Evolutionary conservation across 2,888 invertebrate genomes (phyloP).

Genomic region (Parnassius glacialis): DNA sequence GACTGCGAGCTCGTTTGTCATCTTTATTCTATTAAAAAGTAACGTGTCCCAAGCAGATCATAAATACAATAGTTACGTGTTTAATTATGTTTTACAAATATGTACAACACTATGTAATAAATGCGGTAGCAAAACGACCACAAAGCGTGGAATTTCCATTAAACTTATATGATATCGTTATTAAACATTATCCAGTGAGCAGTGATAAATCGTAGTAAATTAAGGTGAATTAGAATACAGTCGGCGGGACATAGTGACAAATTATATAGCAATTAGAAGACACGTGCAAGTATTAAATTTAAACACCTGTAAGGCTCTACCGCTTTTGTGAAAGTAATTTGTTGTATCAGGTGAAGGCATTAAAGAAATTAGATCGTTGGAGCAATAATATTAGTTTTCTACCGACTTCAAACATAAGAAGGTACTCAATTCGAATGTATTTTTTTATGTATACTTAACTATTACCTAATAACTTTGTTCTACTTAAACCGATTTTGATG

Average conservation of each 20-base stretch:
- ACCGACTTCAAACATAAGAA: too few relatives aligned
- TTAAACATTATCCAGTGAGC: conserved; percentile 15
- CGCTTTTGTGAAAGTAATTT: conserved; percentile 32
- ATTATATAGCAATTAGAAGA: conserved; percentile 44
- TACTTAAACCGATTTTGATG: too few relatives aligned
- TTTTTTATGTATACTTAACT: too few relatives aligned
- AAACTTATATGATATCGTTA: conserved; percentile 9
- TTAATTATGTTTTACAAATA: too few relatives aligned
- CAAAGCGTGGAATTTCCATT: conserved; percentile 10
- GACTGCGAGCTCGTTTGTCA: too few relatives aligned
- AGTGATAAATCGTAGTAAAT: conserved; percentile 29
- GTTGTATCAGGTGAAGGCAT: conserved; percentile 25
- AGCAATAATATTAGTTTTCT: conserved; percentile 2
- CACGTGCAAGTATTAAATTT: conserved; percentile 42
- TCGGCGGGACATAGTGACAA: conserved; percentile 35
- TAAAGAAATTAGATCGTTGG: conserved; percentile 13
- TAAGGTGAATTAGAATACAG: conserved; percentile 27
- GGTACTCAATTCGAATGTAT: conserved; percentile 5
- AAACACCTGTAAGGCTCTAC: conserved; percentile 33
- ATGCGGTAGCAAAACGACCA: conserved; percentile 6
- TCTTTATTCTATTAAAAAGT: too few relatives aligned
- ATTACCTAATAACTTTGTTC: too few relatives aligned
- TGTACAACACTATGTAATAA: neutral
- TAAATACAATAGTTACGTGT: too few relatives aligned
- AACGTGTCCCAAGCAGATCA: too few relatives aligned